Evolutionary conservation across 2,888 invertebrate genomes (phyloP), one percentile per base, ranked within the genome.

Genomic region (Tetragonula carbonaria): DNA sequence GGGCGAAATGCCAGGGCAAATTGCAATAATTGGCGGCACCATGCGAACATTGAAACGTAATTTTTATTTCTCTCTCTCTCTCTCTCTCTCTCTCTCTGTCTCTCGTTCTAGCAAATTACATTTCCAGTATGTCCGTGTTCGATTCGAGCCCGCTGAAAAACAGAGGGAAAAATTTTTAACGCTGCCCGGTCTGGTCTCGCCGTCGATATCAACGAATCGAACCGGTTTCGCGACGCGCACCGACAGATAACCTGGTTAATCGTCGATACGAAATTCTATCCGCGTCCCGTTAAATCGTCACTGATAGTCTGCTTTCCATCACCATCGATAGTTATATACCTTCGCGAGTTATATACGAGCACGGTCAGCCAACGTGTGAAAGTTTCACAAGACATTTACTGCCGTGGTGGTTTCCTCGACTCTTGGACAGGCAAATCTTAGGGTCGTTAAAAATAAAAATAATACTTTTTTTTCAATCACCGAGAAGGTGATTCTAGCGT

Each of bases 1-100:
- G 68, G n/a, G 45, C 73, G 65, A 74, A 74, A 59, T 66, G 82
- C 70, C 71, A 11, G 33, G 18, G 71, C 82, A 81, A 81, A 81
- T 82, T 82, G 82, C 82, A 75, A 82, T 82, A 82, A 82, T 82
- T 82, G 82, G 66, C 82, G 72, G 66, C 82, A 75, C 82, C 67
- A 67, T 55, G 82, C 55, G 82, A 72, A 75, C 82, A 82, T 82
- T 82, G 82, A 82, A 82, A 82, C 82, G 82, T 82, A 75, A 82
- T 82, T 82, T 82, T 82, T 82, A 82, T 82, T 72, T 55, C 71
- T 71, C 82, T 63, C 82, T 81, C 57, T 62, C 50, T 71, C 82
- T 63, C 82, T 81, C 57, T 62, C 50, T 65, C 74, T 68, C 67
- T 65, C 33, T 33, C 33, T 33, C 33, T 33, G 2, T 33, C 33